Evolutionary conservation across 2,888 invertebrate species (phyloP).

Genomic region (Oscheius sp.): DNA sequence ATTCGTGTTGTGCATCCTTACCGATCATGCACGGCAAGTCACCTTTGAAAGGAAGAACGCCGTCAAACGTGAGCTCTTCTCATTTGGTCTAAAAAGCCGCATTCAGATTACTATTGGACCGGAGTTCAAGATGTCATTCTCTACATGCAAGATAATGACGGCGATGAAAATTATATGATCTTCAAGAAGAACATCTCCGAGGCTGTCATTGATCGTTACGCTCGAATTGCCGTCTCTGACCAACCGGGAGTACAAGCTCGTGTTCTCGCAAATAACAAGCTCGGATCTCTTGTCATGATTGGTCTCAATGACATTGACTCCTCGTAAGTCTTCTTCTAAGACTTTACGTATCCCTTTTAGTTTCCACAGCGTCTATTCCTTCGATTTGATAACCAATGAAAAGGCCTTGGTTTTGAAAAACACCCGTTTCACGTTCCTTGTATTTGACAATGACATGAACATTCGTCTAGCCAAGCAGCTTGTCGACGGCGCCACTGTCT

Average conservation of each 20-base stretch:
- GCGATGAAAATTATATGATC: slow-evolving; percentile 70
- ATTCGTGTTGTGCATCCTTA: slow-evolving; percentile 66
- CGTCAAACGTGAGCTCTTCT: slow-evolving; percentile 59
- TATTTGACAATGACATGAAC: slow-evolving; percentile 66
- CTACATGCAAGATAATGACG: slow-evolving; percentile 70
- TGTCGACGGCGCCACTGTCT: slow-evolving; percentile 63
- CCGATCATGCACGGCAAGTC: slow-evolving; percentile 64
- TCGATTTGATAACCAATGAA: slow-evolving; percentile 67
- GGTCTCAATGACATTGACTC: slow-evolving; percentile 71
- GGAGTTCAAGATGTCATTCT: slow-evolving; percentile 67
- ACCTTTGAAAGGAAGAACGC: slow-evolving; percentile 67
- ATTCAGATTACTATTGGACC: slow-evolving; percentile 70
- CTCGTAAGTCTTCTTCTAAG: slow-evolving; percentile 40
- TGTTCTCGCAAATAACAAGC: slow-evolving; percentile 67
- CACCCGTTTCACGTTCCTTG: slow-evolving; percentile 65
- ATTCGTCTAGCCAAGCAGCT: slow-evolving; percentile 66
- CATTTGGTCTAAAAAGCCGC: not conserved
- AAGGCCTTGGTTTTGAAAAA: slow-evolving; percentile 61
- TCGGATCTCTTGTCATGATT: slow-evolving; percentile 57
- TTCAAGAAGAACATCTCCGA: slow-evolving; percentile 71
- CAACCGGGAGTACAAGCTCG: slow-evolving; percentile 65
- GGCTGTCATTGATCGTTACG: slow-evolving; percentile 37
- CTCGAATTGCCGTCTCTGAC: slow-evolving; percentile 55
- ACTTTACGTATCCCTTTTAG: slow-evolving; percentile 8
- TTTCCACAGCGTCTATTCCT: slow-evolving; percentile 69